Conservation (phyloP, 2,888 invertebrate genomes). For the Cosmia trapezina region DNA sequence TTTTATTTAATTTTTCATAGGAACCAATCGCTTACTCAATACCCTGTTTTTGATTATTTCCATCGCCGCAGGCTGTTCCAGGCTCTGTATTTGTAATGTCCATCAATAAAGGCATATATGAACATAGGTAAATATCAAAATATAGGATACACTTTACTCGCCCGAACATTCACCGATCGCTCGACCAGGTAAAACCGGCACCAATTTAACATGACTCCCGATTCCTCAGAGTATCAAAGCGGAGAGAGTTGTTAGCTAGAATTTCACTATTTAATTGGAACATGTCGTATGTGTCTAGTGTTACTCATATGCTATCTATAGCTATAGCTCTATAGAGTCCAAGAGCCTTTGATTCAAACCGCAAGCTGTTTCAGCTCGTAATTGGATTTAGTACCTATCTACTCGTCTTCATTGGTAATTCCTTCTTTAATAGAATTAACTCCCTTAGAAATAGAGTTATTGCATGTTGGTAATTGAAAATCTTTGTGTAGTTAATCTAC, state of each 20-base stretch:
- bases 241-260: constrained; percentile 12
- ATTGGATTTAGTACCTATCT: constrained; percentile 45
- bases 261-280: constrained; percentile 39
- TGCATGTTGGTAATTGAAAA: constrained; percentile 20
- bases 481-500: constrained; percentile 1
- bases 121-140: no score
- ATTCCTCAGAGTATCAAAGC: constrained; percentile 32
- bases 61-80: neutral
- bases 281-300: constrained; percentile 3
- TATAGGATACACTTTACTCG: constrained; percentile 4
- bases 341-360: constrained; percentile 39
- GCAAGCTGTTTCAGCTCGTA: constrained; percentile 29
- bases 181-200: constrained; percentile 18
- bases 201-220: constrained; percentile 17
- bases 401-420: constrained; percentile 35
- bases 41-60: neutral
- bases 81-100: neutral
- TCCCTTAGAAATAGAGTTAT: constrained; percentile 18
- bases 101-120: neutral
- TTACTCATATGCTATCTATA: neutral
- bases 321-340: constrained; percentile 2
- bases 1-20: no score
- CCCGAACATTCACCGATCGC: constrained; percentile 11
- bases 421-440: constrained; percentile 36
- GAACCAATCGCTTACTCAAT: neutral